These are phyloP conservation scores for Ceratosolen solmsi DNA, from an alignment of 1,140 invertebrate species.

Conservation along the genomic window DNA sequence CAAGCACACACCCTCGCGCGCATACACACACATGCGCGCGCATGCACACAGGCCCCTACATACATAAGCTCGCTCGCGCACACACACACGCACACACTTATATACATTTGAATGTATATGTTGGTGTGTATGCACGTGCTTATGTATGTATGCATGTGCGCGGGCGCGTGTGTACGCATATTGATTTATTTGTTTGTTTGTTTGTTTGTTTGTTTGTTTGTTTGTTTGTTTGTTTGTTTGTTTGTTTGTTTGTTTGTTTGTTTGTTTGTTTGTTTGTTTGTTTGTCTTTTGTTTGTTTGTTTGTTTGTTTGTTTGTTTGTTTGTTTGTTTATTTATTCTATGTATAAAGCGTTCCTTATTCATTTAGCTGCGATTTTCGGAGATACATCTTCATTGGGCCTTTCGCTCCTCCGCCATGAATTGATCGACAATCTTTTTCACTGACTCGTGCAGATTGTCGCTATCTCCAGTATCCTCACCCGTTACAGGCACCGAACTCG, in stretches of 20 bases:
- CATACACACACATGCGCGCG: conserved; percentile 19
- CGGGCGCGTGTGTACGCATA: too few relatives aligned
- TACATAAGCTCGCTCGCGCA: too few relatives aligned
- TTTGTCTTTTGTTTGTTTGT: background rate
- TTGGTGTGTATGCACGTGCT: too few relatives aligned
- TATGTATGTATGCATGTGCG: too few relatives aligned
- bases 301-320: background rate
- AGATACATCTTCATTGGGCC: conserved; percentile 54
- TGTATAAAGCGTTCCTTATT: conserved; percentile 36
- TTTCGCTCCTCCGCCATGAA: conserved; percentile 75
- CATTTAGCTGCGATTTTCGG: conserved; percentile 1
- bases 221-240: too few relatives aligned
- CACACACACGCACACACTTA: too few relatives aligned
- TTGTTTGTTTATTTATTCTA: conserved; percentile 34
- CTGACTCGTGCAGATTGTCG: conserved; percentile 72
- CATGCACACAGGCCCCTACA: too few relatives aligned
- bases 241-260: too few relatives aligned
- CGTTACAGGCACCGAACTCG: conserved; percentile 62
- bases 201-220: too few relatives aligned
- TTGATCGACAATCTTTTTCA: conserved; percentile 75
- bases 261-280: too few relatives aligned
- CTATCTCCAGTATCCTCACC: conserved; percentile 56
- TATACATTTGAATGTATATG: too few relatives aligned
- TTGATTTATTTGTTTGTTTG: too few relatives aligned
- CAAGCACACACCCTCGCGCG: background rate